These are phyloP conservation scores for Limnephilus lunatus DNA, from an alignment of 2,888 invertebrate species.

Conservation along the genomic window DNA sequence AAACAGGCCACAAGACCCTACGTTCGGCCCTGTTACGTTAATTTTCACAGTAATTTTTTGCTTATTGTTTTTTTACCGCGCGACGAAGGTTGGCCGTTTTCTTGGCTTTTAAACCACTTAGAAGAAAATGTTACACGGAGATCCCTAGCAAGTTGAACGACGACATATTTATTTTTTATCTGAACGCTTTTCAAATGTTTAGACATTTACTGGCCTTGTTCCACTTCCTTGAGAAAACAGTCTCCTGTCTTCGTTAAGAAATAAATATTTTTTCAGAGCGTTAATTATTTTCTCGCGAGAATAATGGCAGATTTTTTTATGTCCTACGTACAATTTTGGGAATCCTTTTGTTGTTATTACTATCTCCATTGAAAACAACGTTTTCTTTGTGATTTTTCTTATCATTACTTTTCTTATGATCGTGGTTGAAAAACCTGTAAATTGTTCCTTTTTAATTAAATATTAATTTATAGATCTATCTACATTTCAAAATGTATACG, in stretches of 20 bases:
- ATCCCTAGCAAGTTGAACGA: background rate
- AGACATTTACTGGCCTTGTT: conserved; percentile 7
- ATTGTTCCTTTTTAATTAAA: too few relatives aligned
- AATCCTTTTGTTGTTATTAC: background rate
- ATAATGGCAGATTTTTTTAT: background rate
- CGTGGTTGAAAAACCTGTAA: background rate
- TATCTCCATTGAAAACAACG: background rate
- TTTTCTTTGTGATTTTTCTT: background rate
- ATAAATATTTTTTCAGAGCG: background rate
- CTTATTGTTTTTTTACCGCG: background rate
- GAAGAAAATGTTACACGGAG: background rate
- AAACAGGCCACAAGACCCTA: background rate
- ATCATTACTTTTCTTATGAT: background rate
- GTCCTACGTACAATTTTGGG: background rate
- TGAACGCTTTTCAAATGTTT: conserved; percentile 6
- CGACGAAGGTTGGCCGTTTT: background rate
- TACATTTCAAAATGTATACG: too few relatives aligned
- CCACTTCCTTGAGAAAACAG: background rate
- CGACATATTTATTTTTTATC: conserved; percentile 21
- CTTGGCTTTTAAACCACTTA: conserved; percentile 40
- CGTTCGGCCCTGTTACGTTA: background rate
- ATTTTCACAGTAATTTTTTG: background rate
- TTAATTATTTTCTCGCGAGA: background rate
- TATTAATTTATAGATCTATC: too few relatives aligned
- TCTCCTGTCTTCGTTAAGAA: background rate